Percentiles rank a stretch among this genome's conserved stretches.
Evolutionary conservation across 2,113 vertebrate species (phyloP).

Genomic region (Elephas maximus): DNA sequence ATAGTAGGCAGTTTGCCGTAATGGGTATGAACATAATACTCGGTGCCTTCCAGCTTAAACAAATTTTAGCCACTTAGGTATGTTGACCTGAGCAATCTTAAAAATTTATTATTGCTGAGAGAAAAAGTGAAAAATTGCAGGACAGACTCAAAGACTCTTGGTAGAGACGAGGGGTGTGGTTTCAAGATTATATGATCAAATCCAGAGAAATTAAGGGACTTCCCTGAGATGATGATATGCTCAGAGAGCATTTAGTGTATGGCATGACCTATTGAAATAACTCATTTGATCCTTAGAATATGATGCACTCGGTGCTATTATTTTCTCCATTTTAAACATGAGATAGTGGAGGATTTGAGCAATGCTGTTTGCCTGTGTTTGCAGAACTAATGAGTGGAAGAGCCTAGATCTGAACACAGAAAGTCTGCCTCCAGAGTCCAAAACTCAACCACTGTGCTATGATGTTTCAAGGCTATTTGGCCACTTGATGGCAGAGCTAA

Average conservation of each 20-base stretch:
- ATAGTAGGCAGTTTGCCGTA: background rate
- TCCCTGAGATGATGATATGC: background rate
- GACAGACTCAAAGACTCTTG: background rate
- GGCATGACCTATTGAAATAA: background rate
- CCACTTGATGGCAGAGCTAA: background rate
- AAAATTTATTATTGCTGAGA: background rate
- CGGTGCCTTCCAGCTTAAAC: background rate
- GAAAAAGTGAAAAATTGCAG: background rate
- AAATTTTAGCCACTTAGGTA: background rate
- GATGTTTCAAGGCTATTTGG: background rate
- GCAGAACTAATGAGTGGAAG: background rate
- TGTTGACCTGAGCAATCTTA: background rate
- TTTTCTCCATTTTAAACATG: background rate
- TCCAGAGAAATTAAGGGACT: background rate
- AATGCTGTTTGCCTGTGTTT: background rate
- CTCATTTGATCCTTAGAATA: background rate
- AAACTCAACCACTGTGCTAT: accelerated
- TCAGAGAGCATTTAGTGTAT: background rate
- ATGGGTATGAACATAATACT: background rate
- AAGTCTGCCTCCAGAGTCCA: background rate
- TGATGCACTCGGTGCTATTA: background rate
- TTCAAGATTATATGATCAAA: background rate
- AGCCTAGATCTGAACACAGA: background rate
- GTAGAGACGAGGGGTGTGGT: accelerated
- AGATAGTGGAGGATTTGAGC: background rate